Evolutionary conservation across 2,888 invertebrate species (phyloP), one percentile per base, ranked within the genome.

Genomic region (Scrobipalpa costella): DNA sequence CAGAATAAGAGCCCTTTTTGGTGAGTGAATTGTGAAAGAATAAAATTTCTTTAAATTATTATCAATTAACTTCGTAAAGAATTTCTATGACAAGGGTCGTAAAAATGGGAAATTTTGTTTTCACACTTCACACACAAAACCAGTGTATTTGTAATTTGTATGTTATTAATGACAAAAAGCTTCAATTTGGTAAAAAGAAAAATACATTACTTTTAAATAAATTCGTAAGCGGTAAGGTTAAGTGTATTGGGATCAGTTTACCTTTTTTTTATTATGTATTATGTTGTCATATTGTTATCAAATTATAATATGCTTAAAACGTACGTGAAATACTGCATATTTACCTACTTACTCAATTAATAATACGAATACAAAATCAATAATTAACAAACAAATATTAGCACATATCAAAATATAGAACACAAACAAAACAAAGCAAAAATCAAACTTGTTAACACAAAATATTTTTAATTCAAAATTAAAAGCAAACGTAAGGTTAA

Each of bases 221-320:
- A 49, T 15, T 49, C 15, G n/a, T 19, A 21, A 58, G 9, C 2
- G 7, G 58, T 58, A 36, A 57, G 57, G 27, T 19, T 15, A 38
- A 17, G n/a, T 59, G 15, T 49, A 60, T 70, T 74, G 81, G 86
- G 88, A 88, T 88, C 89, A 88, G 88, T 85, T 86, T 84, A 85
- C 76, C 78, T 27, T 27, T 7, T 13, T 6, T 34, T 55, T 27
- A 33, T 27, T 33, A 34, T 34, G 13, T 17, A 47, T 17, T 15
- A 19, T 17, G 17, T 17, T 7, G 9, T 17, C 17, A 15, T 17
- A 52, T 21, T 11, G 21, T 52, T 21, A 21, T 0, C 17, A 17
- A 7, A 21, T 52, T 52, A 27, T 13, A 21, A 21, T 8, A 13
- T 11, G n/a, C n/a, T 13, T 27, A 52, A 50, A 50, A 9, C 21